Evolutionary conservation across 2,888 invertebrate genomes (phyloP).

Genomic region (Helicoverpa assulta): DNA sequence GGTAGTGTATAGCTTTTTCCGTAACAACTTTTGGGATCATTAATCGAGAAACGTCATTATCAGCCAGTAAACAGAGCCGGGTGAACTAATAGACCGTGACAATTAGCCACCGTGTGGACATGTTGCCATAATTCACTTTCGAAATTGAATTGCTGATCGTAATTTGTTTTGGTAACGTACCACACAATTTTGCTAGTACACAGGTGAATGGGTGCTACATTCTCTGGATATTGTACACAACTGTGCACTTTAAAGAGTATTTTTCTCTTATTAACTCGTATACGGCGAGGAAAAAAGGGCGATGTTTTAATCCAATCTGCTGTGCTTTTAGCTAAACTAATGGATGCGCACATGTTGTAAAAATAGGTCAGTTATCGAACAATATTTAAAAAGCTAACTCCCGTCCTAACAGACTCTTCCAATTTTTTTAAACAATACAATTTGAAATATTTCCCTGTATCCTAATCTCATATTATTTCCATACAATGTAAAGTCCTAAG

Average conservation of each 20-base stretch:
- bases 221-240: neutral
- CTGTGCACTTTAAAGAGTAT: neutral
- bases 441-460: constrained; percentile 45
- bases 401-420: neutral
- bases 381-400: neutral
- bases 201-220: constrained; percentile 5
- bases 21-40: constrained; percentile 30
- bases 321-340: neutral
- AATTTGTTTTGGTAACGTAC: constrained; percentile 25
- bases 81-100: constrained; percentile 42
- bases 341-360: neutral
- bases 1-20: neutral
- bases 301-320: neutral
- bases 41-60: constrained; percentile 47
- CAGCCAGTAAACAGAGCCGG: constrained; percentile 22
- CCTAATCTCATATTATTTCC: constrained; percentile 57
- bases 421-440: constrained; percentile 9
- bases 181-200: constrained; percentile 13
- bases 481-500: constrained; percentile 64
- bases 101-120: constrained; percentile 41
- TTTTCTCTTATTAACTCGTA: neutral
- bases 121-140: constrained; percentile 44
- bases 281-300: neutral
- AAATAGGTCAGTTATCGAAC: neutral
- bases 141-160: constrained; percentile 40